Percentiles rank a stretch among this genome's conserved stretches.
Evolutionary conservation across 2,113 vertebrate genomes (phyloP).

Genomic region (Phrynocephalus versicolor): DNA sequence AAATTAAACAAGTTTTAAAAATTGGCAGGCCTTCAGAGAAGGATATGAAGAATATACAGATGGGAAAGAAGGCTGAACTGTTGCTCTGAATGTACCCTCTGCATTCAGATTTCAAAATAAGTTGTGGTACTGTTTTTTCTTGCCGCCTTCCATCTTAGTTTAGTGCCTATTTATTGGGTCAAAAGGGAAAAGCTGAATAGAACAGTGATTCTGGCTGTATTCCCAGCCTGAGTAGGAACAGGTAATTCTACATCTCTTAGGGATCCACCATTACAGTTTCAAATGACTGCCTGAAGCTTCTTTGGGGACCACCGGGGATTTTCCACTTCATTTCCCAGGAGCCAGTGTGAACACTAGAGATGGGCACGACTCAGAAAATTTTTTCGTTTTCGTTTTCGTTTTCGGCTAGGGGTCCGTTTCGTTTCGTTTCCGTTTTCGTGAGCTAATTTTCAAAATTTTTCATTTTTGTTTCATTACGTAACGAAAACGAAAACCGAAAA

Average conservation of each 20-base stretch:
- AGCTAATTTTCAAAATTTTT: no score
- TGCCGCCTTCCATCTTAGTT: neutral
- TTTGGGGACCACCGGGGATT: constrained; percentile 17
- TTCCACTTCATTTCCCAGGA: constrained; percentile 25
- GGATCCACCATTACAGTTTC: neutral
- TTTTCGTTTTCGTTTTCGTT: no score
- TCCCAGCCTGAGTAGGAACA: neutral
- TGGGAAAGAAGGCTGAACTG: neutral
- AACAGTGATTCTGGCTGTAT: constrained; percentile 24
- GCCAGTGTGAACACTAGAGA: constrained; percentile 17
- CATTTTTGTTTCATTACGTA: no score
- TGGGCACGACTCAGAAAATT: no score
- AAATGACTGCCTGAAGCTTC: neutral
- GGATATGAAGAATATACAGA: neutral
- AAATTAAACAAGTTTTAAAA: neutral
- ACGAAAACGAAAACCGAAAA: no score
- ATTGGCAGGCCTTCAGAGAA: neutral
- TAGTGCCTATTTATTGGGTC: neutral
- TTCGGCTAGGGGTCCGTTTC: no score
- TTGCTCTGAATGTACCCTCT: neutral
- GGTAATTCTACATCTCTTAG: constrained; percentile 21
- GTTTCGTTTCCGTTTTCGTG: no score
- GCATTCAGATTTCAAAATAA: neutral
- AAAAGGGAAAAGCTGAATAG: neutral
- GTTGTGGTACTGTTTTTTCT: neutral